Base-by-base conservation (phyloP, 2,888 invertebrate genomes). In the Agonum fuliginosum region DNA sequence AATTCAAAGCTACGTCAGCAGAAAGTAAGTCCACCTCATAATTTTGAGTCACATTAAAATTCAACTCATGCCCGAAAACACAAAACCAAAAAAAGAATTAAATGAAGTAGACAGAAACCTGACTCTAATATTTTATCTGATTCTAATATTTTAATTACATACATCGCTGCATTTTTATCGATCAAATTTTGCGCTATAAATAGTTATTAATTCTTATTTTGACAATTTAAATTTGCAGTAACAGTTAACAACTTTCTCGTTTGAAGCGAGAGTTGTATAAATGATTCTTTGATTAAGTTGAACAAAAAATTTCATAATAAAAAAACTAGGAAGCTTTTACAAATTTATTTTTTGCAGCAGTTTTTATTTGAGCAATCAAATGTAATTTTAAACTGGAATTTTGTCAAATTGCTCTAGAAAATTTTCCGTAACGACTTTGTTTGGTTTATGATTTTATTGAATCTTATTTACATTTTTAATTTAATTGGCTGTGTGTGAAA, bases 301-400 rank as follows among this genome's bases (percentile, higher is more conserved):
- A 24, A 24, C 10, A 54, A 24, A 54, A 24, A 54, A 54, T 10
- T 6, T 14, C 5, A 43, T 43, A 48, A 48, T 20, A 48, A 48
- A 2, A 0, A 48, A 10, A 20, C 54, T n/a, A 54, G 54, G 54
- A 24, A 54, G 54, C 22, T 27, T 20, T 54, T 24, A 12, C 12
- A 22, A 22, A 22, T 24, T 22, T n/a, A 54, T 10, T 54, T 54
- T 54, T 54, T 54, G 54, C 24, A n/a, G 12, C 2, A 24, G 12
- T 24, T 54, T 54, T 54, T 54, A n/a, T 12, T 10, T 8, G 19
- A 24, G 8, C 24, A 54, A 54, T 54, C 54, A 54, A 24, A 22
- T 48, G 20, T 54, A 54, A 24, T 54, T n/a, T 54, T 54, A 54
- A 20, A 20, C 51, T 54, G 54, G 54, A 22, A 54, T 54, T 54